Conservation (phyloP, 2,113 vertebrate species). For the Jacana jacana region DNA sequence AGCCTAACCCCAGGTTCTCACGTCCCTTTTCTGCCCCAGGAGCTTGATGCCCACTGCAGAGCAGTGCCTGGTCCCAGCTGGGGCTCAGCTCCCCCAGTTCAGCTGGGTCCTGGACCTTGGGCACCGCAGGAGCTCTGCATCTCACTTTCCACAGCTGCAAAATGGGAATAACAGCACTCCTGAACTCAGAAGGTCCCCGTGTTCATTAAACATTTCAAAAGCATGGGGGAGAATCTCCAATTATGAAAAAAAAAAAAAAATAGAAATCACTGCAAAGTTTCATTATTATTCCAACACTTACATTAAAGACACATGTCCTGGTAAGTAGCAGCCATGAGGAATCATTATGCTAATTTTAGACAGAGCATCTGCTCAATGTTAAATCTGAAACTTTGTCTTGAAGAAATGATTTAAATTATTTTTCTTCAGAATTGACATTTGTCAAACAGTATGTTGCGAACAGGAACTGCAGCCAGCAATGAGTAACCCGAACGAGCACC, state of each 20-base stretch:
- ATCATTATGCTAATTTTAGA: slow-evolving; percentile 77
- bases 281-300: slow-evolving; percentile 21
- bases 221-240: neutral
- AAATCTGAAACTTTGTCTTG: slow-evolving; percentile 62
- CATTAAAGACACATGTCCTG: slow-evolving; percentile 52
- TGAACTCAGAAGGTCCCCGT: neutral
- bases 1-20: neutral
- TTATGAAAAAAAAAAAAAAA: neutral
- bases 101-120: neutral
- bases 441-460: slow-evolving; percentile 16
- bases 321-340: slow-evolving; percentile 64
- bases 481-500: neutral
- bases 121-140: neutral
- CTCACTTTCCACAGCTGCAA: neutral
- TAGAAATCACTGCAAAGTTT: neutral
- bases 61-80: neutral
- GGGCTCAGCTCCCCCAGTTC: neutral
- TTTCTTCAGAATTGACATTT: slow-evolving; percentile 45
- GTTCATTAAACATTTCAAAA: neutral
- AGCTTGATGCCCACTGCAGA: neutral
- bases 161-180: neutral
- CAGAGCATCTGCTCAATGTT: slow-evolving; percentile 74
- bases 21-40: neutral
- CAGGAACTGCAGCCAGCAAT: neutral
- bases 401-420: slow-evolving; percentile 53